These are phyloP conservation scores for Austrolebias charrua DNA, from an alignment of 2,797 vertebrate species.

Conservation along the genomic window DNA sequence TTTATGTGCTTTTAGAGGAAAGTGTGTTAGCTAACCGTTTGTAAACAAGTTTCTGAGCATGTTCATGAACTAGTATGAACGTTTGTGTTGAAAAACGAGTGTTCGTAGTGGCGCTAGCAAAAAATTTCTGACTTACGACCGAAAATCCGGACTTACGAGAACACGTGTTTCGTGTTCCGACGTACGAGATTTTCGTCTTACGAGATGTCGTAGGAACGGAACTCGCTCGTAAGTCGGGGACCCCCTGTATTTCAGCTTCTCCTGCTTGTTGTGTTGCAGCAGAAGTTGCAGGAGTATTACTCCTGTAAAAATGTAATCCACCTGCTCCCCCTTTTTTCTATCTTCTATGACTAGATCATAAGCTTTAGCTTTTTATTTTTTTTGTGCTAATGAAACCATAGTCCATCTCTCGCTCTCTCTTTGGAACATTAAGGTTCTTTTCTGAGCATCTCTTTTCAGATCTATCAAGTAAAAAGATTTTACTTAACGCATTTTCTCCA, in stretches of 20 bases:
- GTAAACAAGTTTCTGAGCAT: too few relatives aligned
- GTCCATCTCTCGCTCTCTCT: constrained; percentile 13
- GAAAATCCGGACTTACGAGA: too few relatives aligned
- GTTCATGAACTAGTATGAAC: too few relatives aligned
- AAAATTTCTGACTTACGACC: too few relatives aligned
- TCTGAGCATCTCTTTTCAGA: constrained; percentile 47
- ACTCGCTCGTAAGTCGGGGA: too few relatives aligned
- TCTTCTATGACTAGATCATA: not conserved
- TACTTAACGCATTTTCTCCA: constrained; percentile 72
- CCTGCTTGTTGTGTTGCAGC: constrained; percentile 13
- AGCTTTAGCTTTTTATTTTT: constrained; percentile 15
- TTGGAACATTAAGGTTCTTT: constrained; percentile 31
- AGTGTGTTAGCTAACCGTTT: too few relatives aligned
- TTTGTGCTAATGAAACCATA: constrained; percentile 10
- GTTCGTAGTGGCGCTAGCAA: too few relatives aligned
- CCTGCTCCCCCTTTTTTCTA: constrained; percentile 5
- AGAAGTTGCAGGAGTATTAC: not conserved
- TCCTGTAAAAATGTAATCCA: constrained; percentile 6
- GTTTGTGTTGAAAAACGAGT: too few relatives aligned
- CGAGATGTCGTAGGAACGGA: too few relatives aligned
- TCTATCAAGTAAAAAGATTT: constrained; percentile 69
- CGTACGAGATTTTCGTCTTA: too few relatives aligned
- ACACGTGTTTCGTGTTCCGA: too few relatives aligned
- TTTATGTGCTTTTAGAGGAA: too few relatives aligned
- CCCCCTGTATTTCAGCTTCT: not conserved